These are phyloP conservation scores for Syncerus caffer DNA, from an alignment of 2,797 vertebrate genomes.

Conservation along the genomic window DNA sequence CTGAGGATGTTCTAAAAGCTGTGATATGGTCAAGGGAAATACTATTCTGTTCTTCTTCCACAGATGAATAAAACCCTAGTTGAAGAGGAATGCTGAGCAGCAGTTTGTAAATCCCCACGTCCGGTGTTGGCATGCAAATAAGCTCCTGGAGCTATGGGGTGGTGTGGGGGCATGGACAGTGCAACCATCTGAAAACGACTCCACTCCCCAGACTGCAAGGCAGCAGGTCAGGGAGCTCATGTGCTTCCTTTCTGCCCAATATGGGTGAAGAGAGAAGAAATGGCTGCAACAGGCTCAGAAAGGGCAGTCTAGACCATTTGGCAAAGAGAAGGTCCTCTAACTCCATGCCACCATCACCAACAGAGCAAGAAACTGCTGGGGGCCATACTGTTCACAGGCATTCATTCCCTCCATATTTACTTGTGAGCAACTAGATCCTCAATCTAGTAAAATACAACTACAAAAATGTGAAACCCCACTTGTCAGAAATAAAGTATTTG, in stretches of 20 bases:
- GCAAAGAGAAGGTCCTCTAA: background rate
- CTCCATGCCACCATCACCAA: background rate
- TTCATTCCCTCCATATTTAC: background rate
- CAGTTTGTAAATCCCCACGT: fast-evolving
- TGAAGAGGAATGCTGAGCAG: background rate
- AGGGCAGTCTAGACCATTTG: background rate
- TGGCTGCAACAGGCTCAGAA: background rate
- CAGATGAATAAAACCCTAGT: background rate
- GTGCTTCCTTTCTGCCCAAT: background rate
- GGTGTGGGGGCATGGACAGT: background rate
- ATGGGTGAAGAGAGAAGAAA: background rate
- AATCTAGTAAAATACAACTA: background rate
- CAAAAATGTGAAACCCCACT: background rate
- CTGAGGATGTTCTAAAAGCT: background rate
- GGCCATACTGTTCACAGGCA: background rate
- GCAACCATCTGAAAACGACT: background rate
- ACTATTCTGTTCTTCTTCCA: background rate
- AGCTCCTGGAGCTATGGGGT: background rate
- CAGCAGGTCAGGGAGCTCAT: background rate
- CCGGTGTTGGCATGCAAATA: background rate
- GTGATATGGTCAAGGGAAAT: background rate
- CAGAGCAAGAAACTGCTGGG: background rate
- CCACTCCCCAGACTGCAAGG: too few relatives aligned
- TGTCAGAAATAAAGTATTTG: background rate
- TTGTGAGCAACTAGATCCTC: background rate